A percentile compares a stretch with the other conserved stretches of the same genome.
These are phyloP conservation scores for Mythimna loreyi DNA, from an alignment of 2,888 invertebrate genomes.

Conservation along the genomic window DNA sequence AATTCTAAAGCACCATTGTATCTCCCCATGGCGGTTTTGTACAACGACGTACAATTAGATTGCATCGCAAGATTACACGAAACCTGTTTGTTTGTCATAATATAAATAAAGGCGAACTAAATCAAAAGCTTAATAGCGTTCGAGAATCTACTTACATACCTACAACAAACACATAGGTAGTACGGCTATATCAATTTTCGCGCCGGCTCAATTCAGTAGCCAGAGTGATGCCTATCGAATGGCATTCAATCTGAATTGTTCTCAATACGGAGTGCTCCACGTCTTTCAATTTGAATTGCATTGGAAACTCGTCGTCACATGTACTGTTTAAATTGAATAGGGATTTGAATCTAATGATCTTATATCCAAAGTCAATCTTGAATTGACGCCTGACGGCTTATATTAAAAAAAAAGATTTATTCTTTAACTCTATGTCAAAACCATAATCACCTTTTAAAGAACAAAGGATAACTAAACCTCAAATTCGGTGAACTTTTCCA, in stretches of 20 bases:
- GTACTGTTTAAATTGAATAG: constrained; percentile 38
- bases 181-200: constrained; percentile 31
- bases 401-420: constrained; percentile 17
- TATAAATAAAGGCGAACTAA: constrained; percentile 4
- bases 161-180: neutral
- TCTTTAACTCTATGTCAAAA: constrained; percentile 1
- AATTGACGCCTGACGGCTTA: constrained; percentile 7
- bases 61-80: constrained; percentile 12
- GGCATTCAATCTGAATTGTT: constrained; percentile 57
- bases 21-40: constrained; percentile 25
- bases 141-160: neutral
- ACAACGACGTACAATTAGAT: constrained; percentile 39
- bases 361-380: constrained; percentile 23
- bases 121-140: neutral
- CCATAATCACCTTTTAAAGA: neutral
- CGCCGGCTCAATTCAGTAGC: constrained; percentile 34
- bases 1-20: constrained; percentile 47
- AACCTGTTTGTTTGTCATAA: constrained; percentile 32
- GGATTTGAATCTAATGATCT: constrained; percentile 50
- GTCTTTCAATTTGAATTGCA: constrained; percentile 54
- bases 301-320: constrained; percentile 37
- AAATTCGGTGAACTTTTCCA: constrained; percentile 27
- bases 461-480: constrained; percentile 19
- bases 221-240: constrained; percentile 47
- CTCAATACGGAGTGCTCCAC: constrained; percentile 49